Evolutionary conservation across 2,797 vertebrate genomes (phyloP).

Genomic region (Oophaga sylvatica): DNA sequence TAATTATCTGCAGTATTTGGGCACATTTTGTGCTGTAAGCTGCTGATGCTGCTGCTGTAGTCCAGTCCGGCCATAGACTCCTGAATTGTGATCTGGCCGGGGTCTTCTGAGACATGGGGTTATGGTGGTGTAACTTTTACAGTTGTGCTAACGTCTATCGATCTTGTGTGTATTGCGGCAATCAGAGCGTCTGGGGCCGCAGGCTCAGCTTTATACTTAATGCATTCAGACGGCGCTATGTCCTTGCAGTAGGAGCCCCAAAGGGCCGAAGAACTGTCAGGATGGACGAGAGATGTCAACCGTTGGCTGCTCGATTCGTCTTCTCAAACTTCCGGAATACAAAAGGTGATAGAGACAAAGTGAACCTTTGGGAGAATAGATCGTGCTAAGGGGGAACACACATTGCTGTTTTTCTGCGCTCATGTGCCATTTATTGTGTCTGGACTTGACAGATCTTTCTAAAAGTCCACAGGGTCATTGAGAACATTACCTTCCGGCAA

Average conservation of each 20-base stretch:
- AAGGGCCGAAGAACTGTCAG: slow-evolving; percentile 33
- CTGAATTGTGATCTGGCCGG: neutral
- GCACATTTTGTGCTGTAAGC: neutral
- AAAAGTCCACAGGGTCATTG: neutral
- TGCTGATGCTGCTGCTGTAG: neutral
- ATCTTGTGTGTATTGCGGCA: slow-evolving; percentile 29
- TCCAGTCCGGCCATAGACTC: neutral
- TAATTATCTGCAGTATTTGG: slow-evolving; percentile 7
- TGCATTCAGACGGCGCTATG: slow-evolving; percentile 8
- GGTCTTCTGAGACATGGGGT: neutral
- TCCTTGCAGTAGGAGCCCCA: slow-evolving; percentile 15
- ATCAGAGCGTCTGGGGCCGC: slow-evolving; percentile 13
- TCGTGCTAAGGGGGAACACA: neutral
- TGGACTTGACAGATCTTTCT: neutral
- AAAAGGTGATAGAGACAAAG: slow-evolving; percentile 41
- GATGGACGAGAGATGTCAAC: slow-evolving; percentile 20
- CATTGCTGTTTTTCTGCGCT: neutral
- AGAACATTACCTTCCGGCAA: neutral
- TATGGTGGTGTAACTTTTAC: slow-evolving; percentile 21
- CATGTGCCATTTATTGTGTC: slow-evolving; percentile 5
- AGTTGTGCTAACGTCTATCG: slow-evolving; percentile 1
- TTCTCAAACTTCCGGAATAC: slow-evolving; percentile 26
- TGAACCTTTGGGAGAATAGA: slow-evolving; percentile 14
- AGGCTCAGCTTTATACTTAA: slow-evolving; percentile 8
- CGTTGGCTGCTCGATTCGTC: slow-evolving; percentile 22